phyloP scores from a whole-genome alignment of 2,113 vertebrate genomes.

The Micronycteris hirsuta region DNA sequence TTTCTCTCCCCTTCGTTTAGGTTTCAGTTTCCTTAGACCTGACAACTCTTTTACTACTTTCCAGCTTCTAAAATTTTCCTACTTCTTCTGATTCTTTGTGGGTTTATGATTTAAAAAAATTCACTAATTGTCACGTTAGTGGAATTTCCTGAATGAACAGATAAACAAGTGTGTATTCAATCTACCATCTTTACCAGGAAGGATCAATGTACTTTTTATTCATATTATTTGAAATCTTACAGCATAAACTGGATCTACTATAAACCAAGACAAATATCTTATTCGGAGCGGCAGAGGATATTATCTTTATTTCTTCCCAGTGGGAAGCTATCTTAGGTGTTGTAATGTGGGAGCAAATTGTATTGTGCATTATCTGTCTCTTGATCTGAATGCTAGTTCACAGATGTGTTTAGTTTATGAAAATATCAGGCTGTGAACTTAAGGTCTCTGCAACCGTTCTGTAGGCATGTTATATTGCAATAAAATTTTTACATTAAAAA shows the following conservation, averaged over 20 bases:
- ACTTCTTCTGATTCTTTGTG: neutral
- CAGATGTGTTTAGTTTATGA: neutral
- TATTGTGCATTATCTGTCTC: neutral
- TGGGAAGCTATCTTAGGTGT: slow-evolving; percentile 38
- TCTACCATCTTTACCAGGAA: neutral
- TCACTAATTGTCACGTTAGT: neutral
- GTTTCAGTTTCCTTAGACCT: neutral
- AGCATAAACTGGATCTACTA: neutral
- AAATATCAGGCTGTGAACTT: neutral
- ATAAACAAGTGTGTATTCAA: neutral
- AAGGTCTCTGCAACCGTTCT: neutral
- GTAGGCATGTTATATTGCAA: neutral
- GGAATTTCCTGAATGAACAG: slow-evolving; percentile 11
- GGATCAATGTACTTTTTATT: neutral
- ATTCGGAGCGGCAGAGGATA: neutral
- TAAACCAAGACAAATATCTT: slow-evolving; percentile 41
- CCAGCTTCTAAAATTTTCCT: neutral
- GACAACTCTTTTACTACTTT: neutral
- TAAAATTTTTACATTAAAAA: slow-evolving; percentile 20
- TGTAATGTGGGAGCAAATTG: slow-evolving; percentile 3
- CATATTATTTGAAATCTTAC: slow-evolving; percentile 8
- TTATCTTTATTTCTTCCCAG: slow-evolving; percentile 35
- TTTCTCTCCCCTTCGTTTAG: neutral
- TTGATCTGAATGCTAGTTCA: slow-evolving; percentile 12
- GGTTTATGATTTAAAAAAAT: neutral